phyloP scores from a whole-genome alignment of 2,113 vertebrate genomes.

The Dissostichus mawsoni region DNA sequence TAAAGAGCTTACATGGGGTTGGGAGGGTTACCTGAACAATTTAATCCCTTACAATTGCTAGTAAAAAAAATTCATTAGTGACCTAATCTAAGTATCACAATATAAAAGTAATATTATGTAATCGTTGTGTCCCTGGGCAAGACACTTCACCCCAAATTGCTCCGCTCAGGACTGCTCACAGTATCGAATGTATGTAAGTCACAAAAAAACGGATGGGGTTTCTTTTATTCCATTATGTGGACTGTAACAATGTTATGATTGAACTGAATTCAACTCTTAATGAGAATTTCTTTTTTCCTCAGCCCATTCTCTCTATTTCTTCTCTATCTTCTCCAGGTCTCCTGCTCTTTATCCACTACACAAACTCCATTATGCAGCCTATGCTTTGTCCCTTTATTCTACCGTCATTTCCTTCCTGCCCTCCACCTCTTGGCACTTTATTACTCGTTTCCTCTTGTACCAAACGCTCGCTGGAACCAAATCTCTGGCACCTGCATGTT shows the following conservation, averaged over 20 bases:
- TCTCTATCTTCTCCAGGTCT: background rate
- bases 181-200: too few relatives aligned
- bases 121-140: too few relatives aligned
- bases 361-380: slow-evolving; percentile 27
- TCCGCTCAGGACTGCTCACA: too few relatives aligned
- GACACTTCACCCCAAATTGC: too few relatives aligned
- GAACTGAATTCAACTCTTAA: background rate
- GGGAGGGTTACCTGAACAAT: too few relatives aligned
- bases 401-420: slow-evolving; percentile 37
- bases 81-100: too few relatives aligned
- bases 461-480: slow-evolving; percentile 47
- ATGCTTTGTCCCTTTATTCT: slow-evolving; percentile 33
- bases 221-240: background rate
- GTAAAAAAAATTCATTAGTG: too few relatives aligned
- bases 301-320: background rate
- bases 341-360: slow-evolving; percentile 2
- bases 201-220: background rate
- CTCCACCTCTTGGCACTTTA: slow-evolving; percentile 43
- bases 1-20: too few relatives aligned
- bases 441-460: slow-evolving; percentile 18
- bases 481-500: slow-evolving; percentile 66
- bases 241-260: background rate
- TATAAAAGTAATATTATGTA: too few relatives aligned
- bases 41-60: too few relatives aligned
- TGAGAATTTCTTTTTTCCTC: background rate